Evolutionary conservation across 2,113 vertebrate species (phyloP), one percentile per base, ranked within the genome.

Genomic region (Opisthocomus hoazin): DNA sequence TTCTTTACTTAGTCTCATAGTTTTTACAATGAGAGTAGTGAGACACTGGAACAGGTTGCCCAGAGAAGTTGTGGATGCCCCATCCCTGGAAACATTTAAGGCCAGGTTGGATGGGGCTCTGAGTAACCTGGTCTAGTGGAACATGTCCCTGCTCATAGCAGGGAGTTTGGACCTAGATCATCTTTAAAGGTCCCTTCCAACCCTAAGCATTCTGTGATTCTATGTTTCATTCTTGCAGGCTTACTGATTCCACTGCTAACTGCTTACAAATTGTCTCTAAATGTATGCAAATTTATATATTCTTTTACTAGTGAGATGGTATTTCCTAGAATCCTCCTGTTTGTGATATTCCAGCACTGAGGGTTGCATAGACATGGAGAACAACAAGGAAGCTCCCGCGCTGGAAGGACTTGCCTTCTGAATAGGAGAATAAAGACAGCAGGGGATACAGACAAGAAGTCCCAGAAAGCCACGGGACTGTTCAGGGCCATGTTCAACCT

Each of bases 321-420:
- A 41, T 70, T 75, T 48, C 54, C 37, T 53, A 26, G 37, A 84
- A 45, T 63, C 30, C 20, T 5, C 26, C 8, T 30, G 7, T 46
- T 45, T 0, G 0, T 43, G 30, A 34, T 18, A 46, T 64, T 91
- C 26, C 30, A 57, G 18, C 57, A 30, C 21, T 74, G 34, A 88
- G n/a, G 10, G 12, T 46, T 80, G 43, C 23, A 17, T 17, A 36
- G 45, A 81, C 1, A 2, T 18, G 58, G 39, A 75, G 51, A 85
- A 53, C 7, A 60, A n/a, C 0, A 0, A 16, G 30, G 26, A 48
- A 76, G n/a, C 21, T 81, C 36, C 51, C 53, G 24, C 1, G 2
- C 39, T 76, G n/a, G 39, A 76, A 92, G 15, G 29, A 54, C 36
- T 64, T 70, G 32, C 7, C 10, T 56, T 81, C 24, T 85, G 16